Base-by-base conservation (phyloP, 2,797 vertebrate species). In the Pampus argenteus region DNA sequence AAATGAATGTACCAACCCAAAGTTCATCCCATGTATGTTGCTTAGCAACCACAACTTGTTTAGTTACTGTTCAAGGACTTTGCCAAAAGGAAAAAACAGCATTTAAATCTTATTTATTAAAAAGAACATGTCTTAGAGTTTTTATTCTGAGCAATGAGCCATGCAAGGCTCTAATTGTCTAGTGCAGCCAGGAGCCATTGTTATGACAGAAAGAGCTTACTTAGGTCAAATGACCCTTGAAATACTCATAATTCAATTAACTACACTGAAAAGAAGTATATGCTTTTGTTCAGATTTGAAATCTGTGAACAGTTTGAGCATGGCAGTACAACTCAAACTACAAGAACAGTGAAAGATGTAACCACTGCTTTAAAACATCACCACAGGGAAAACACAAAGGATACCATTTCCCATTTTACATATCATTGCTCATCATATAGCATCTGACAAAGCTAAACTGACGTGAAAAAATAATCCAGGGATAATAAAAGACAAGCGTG, bases 401-500 rank as follows among this genome's bases (percentile, higher is more conserved):
- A 66, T 79, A 71, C 25, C 3, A 4, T 66, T 65, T 68, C 42
- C 74, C 23, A 48, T 68, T 74, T 74, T 72, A 71, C 78, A 79
- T 74, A 71, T 80, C 75, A 66, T 69, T 44, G 78, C 60, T 73
- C 52, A 55, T 65, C 56, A 64, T 67, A 63, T 70, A 82, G 82
- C 74, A 77, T 87, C 72, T 84, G 59, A 85, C 78, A 83, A 82
- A 63, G 60, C 77, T 66, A 67, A 83, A 86, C 61, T 49, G 75
- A 73, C 81, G 79, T 84, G 79, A 87, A 87, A 89, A 86, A 76
- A 76, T 58, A 57, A 67, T n/a, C n/a, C n/a, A 71, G 85, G 80
- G 86, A 88, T n/a, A 87, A 92, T 90, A 90, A 88, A 89, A 87
- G 78, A 80, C 63, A 81, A 84, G 82, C 77, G 84, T 83, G 70